Evolutionary conservation across 2,797 vertebrate genomes (phyloP), one percentile per base, ranked within the genome.

Genomic region (Lateolabrax maculatus): DNA sequence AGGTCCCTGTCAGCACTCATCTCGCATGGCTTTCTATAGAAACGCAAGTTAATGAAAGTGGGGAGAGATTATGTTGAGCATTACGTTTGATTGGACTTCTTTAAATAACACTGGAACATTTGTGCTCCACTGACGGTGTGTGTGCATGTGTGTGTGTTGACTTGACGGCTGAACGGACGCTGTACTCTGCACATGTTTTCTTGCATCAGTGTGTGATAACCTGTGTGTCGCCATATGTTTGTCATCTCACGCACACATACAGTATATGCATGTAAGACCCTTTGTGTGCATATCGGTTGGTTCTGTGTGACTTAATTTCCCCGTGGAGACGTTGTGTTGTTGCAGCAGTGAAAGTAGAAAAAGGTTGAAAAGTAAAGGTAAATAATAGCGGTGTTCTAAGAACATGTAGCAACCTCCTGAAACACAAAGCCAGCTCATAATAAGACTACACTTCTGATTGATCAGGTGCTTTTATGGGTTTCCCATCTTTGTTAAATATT

Each of bases 51-150:
- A 93, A 94, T 95, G 91, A 95, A 93, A 93, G 89, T 84, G 73
- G 80, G 93, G 88, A 84, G 85, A 92, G 86, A 93, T 94, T 93
- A 94, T 92, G 90, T 90, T 79, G 85, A 91, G 88, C 91, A 91
- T 90, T 91, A 92, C 76, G 29, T 90, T 90, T 95, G 94, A 95
- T 94, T 93, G 90, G 88, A 92, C 87, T 92, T 90, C 92, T 91
- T 93, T 94, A 94, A 94, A 94, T 93, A 95, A 91, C 87, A 85
- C 85, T 88, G 46, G 74, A 80, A 79, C 67, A 81, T 79, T 79
- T 77, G 72, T 74, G 77, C 65, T 65, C 8, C 25, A n/a, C 23
- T 69, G 66, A 62, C 46, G 23, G 23, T 5, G 16, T 61, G 53
- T 41, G 27, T 41, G 25, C 55, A 12, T 60, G 39, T 69, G 49